A percentile compares a stretch with the other conserved stretches of the same genome.
These are phyloP conservation scores for Sphaerodactylus townsendi DNA, from an alignment of 2,113 vertebrate genomes.

Conservation along the genomic window DNA sequence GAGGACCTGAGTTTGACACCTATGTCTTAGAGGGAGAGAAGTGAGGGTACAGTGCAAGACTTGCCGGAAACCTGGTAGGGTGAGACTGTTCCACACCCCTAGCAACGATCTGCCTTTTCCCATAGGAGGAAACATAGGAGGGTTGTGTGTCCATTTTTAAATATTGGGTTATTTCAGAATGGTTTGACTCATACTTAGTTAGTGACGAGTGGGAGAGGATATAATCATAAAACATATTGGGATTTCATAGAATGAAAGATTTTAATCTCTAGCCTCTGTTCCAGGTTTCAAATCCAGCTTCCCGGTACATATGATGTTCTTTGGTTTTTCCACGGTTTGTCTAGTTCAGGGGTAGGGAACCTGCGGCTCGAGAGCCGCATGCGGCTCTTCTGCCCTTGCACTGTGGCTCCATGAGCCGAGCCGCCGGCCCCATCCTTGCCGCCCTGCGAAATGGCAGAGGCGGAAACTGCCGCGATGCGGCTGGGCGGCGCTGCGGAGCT, in stretches of 20 bases:
- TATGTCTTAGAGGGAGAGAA: neutral
- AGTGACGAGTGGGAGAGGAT: neutral
- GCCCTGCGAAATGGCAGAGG: no score
- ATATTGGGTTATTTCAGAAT: neutral
- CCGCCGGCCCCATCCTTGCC: no score
- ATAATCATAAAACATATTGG: neutral
- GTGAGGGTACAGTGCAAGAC: no score
- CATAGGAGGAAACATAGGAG: neutral
- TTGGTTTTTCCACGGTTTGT: neutral
- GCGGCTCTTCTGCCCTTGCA: no score
- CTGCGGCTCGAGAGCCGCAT: no score
- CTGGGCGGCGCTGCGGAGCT: no score
- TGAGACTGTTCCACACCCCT: neutral
- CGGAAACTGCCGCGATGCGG: no score
- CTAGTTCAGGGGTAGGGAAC: no score
- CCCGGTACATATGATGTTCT: neutral
- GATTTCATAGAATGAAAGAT: neutral
- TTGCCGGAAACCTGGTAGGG: neutral
- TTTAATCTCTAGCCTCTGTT: neutral
- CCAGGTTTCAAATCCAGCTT: neutral
- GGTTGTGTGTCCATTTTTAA: neutral
- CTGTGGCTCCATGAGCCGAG: no score
- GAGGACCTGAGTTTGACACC: no score
- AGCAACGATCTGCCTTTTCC: no score
- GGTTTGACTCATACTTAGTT: neutral